Base-by-base conservation (phyloP, 23 tunicate species). In the Halocynthia aurantium region DNA sequence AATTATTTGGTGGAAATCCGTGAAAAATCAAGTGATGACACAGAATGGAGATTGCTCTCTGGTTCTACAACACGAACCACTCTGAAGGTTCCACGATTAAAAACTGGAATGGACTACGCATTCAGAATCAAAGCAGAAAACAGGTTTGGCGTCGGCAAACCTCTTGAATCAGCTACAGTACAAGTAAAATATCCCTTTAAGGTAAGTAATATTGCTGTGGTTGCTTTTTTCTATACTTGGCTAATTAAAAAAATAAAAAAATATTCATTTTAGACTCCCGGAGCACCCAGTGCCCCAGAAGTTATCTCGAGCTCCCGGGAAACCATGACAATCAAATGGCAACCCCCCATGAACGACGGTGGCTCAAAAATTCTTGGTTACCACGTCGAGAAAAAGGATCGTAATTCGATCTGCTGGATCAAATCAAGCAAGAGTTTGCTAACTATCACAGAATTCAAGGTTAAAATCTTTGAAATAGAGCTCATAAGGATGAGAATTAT, bases 51-150 rank as follows among this genome's bases (percentile, higher is more conserved):
- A 53, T 78, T 82, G 83, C 75, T 94, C 6, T 81, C 95, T 17
- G 90, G 87, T 10, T 67, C 94, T 22, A 85, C 89, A 0, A 84
- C 88, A 22, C 84, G 99, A 22, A 78, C 78, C 70, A 61, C 89
- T 7, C 58, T 88, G 31, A 94, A 94, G 75, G 84, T 94, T 6
- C 84, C 70, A 22, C 70, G 90, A 64, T 77, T 94, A 50, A 73
- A 50, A 62, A 84, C 88, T 8, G 96, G 96, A 55, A 73, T 81
- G 80, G 87, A 88, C 8, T 94, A 94, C 75, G 70, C 72, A 7
- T 94, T 94, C 87, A 72, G 96, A 53, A 78, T 94, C 51, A 55
- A 80, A 8, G 99, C 99, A 44, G 99, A 94, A 76, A 94, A 94
- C 61, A 75, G 91, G 56, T 94, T 81, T 73, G 99, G 99, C 5